Percentiles rank a stretch among this genome's conserved stretches.
phyloP scores from a whole-genome alignment of 2,888 invertebrate species.

The Cryptosula pallasiana region DNA sequence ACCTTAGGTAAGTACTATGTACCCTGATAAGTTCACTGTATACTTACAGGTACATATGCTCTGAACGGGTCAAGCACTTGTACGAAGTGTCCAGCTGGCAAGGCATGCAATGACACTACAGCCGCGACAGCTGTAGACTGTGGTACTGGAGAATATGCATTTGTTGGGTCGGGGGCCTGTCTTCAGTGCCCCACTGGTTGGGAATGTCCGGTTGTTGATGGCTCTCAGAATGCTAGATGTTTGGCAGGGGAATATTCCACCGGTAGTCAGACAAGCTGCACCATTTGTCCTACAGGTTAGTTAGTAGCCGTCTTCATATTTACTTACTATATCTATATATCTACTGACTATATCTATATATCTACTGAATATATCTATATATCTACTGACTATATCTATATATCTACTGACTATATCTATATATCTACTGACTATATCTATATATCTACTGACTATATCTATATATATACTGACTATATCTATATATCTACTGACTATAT shows the following conservation, averaged over 20 bases:
- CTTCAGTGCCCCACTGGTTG: conserved; percentile 37
- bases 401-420: no score
- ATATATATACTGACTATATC: no score
- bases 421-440: no score
- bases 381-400: no score
- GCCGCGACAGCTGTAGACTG: conserved; percentile 30
- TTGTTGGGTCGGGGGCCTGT: conserved; percentile 31
- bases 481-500: no score
- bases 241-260: conserved; percentile 38
- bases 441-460: no score
- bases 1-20: no score
- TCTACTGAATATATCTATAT: no score
- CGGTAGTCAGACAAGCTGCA: conserved; percentile 38
- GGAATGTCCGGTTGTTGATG: conserved; percentile 37
- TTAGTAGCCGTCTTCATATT: conserved; percentile 26
- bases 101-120: conserved; percentile 38
- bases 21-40: not conserved
- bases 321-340: not conserved
- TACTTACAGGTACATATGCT: not conserved
- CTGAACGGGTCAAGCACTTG: conserved; percentile 30
- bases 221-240: conserved; percentile 33
- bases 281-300: conserved; percentile 40
- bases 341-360: no score
- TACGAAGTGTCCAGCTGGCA: conserved; percentile 37
- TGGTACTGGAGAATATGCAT: conserved; percentile 37